Percentiles rank a stretch among this genome's conserved stretches.
phyloP scores from a whole-genome alignment of 2,888 invertebrate species.

The Habrosyne pyritoides region DNA sequence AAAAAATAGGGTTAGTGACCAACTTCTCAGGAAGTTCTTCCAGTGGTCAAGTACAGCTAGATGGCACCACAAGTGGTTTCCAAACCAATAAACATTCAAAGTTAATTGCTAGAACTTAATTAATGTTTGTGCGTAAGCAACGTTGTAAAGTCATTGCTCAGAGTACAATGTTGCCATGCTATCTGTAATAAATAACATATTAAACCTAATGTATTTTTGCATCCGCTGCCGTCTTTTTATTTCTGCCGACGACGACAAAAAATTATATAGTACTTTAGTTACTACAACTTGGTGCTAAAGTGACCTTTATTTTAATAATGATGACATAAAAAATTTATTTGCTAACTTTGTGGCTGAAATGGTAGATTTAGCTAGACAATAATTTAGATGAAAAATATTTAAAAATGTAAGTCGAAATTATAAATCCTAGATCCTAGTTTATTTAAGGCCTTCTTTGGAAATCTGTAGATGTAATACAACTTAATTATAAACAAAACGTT shows the following conservation, averaged over 20 bases:
- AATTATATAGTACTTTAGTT: background rate
- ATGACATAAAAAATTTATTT: no score
- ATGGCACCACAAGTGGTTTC: background rate
- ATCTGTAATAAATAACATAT: background rate
- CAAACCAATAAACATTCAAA: background rate
- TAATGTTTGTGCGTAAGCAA: conserved; percentile 1
- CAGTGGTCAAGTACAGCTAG: background rate
- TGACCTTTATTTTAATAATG: no score
- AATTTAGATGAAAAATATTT: no score
- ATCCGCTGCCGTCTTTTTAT: background rate
- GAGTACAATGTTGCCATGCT: background rate
- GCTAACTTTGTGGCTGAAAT: no score
- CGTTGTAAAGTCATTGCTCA: background rate
- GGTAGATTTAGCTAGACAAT: no score
- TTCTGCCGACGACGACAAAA: background rate
- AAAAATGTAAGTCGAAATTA: no score
- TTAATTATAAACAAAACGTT: background rate
- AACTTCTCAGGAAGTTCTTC: background rate
- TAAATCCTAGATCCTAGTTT: no score
- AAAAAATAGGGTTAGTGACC: no score
- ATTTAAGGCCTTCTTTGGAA: no score
- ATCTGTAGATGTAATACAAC: background rate
- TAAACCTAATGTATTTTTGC: background rate
- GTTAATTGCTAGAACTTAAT: background rate
- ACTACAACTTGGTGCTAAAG: background rate